These are phyloP conservation scores for Byasa hedistus DNA, from an alignment of 2,888 invertebrate genomes.

Conservation along the genomic window DNA sequence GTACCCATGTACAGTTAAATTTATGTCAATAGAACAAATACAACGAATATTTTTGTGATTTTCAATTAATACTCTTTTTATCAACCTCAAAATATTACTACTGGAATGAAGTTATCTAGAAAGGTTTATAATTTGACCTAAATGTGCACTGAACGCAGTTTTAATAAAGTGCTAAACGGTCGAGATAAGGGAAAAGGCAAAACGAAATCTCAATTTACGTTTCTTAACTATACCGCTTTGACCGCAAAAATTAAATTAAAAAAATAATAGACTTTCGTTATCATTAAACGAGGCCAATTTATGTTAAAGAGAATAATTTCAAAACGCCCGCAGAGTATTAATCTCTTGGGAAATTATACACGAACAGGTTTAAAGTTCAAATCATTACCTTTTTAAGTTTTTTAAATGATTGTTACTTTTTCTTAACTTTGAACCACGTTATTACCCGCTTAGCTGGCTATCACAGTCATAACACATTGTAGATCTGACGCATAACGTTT, in stretches of 20 bases:
- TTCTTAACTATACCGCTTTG: background rate
- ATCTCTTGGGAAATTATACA: no score
- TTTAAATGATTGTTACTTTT: no score
- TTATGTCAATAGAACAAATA: no score
- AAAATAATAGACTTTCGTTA: background rate
- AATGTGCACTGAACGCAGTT: conserved; percentile 20
- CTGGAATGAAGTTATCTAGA: background rate
- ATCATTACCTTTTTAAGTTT: no score
- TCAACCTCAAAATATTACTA: background rate
- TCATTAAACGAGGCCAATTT: background rate
- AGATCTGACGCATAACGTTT: no score
- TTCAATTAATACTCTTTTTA: no score
- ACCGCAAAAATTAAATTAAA: background rate
- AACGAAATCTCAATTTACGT: background rate
- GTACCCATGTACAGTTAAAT: no score
- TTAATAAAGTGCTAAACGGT: conserved; percentile 22
- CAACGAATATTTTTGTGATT: no score
- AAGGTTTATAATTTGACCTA: conserved; percentile 19
- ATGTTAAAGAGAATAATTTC: background rate
- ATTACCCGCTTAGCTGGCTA: no score
- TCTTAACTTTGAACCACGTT: no score
- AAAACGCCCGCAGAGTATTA: background rate
- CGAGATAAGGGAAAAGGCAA: conserved; percentile 1
- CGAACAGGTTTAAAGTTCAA: no score
- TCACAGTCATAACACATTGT: no score